phyloP scores from a whole-genome alignment of 2,888 invertebrate species.

The Aproaerema taeniolella region DNA sequence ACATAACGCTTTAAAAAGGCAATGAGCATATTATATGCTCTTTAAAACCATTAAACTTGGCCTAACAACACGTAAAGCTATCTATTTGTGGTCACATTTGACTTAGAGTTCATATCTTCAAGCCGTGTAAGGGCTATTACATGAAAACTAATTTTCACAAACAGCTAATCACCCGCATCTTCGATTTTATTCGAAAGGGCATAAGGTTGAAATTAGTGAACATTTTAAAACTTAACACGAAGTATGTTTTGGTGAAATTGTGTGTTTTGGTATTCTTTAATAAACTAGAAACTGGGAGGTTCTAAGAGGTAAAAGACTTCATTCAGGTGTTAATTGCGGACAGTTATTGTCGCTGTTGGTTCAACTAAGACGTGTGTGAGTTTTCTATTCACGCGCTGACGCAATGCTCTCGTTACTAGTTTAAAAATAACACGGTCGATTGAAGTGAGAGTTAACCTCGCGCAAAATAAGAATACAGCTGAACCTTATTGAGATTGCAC shows the following conservation, averaged over 20 bases:
- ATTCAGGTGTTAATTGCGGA: slow-evolving; percentile 42
- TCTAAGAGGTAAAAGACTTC: slow-evolving; percentile 59
- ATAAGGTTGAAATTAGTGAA: not conserved
- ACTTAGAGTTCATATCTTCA: slow-evolving; percentile 2
- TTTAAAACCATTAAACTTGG: too few species aligned
- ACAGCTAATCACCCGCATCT: not conserved
- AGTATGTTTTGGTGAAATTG: slow-evolving; percentile 14
- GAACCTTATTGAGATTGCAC: too few species aligned
- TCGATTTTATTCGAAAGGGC: not conserved
- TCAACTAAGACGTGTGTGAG: slow-evolving; percentile 22
- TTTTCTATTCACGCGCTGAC: not conserved
- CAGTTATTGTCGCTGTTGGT: slow-evolving; percentile 40
- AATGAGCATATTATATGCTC: too few species aligned
- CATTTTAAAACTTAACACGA: not conserved
- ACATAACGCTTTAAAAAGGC: too few species aligned
- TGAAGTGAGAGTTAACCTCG: too few species aligned
- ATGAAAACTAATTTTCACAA: not conserved
- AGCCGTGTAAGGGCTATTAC: slow-evolving; percentile 1
- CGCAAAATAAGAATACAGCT: too few species aligned
- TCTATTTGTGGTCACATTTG: too few species aligned
- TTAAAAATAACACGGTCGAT: too few species aligned
- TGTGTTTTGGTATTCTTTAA: too few species aligned
- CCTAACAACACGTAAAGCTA: too few species aligned
- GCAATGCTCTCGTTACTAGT: too few species aligned
- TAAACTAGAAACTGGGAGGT: slow-evolving; percentile 31